Evolutionary conservation across 2,888 invertebrate genomes (phyloP).

Genomic region (Calliopum simillimum): DNA sequence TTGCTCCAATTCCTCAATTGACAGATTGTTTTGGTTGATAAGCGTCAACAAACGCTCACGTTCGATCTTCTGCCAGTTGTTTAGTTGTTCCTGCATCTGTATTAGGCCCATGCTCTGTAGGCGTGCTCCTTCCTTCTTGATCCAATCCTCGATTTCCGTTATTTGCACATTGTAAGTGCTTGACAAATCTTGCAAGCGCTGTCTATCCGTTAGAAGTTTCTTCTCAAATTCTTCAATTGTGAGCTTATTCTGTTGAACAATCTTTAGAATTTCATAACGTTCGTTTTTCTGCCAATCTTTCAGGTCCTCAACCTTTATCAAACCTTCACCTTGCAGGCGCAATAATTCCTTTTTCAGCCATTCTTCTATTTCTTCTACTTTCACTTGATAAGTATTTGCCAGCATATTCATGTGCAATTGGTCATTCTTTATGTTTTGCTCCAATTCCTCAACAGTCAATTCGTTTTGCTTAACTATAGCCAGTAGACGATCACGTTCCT

Average conservation of each 20-base stretch:
- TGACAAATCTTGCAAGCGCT: conserved; percentile 57
- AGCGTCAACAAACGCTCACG: conserved; percentile 57
- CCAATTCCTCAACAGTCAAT: conserved; percentile 60
- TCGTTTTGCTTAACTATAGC: conserved; percentile 58
- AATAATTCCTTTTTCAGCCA: conserved; percentile 62
- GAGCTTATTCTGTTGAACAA: conserved; percentile 60
- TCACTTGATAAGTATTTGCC: conserved; percentile 60
- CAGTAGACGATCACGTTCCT: conserved; percentile 60
- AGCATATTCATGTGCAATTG: conserved; percentile 58
- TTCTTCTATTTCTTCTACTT: conserved; percentile 61
- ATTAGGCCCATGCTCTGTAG: conserved; percentile 58
- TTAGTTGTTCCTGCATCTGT: conserved; percentile 58
- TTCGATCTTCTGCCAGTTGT: conserved; percentile 63
- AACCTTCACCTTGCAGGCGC: conserved; percentile 59
- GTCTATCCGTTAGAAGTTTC: conserved; percentile 57
- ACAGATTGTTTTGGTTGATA: conserved; percentile 58
- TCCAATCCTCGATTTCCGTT: conserved; percentile 62
- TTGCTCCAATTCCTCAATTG: conserved; percentile 60
- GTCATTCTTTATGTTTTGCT: conserved; percentile 60
- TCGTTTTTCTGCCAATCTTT: conserved; percentile 63
- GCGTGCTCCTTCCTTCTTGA: conserved; percentile 61
- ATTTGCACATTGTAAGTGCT: conserved; percentile 61
- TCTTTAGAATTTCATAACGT: conserved; percentile 54
- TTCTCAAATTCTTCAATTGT: conserved; percentile 62
- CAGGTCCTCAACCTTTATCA: conserved; percentile 60